Percentiles rank a stretch among this genome's conserved stretches.
These are phyloP conservation scores for Horisme vitalbata DNA, from an alignment of 2,888 invertebrate genomes.

Conservation along the genomic window DNA sequence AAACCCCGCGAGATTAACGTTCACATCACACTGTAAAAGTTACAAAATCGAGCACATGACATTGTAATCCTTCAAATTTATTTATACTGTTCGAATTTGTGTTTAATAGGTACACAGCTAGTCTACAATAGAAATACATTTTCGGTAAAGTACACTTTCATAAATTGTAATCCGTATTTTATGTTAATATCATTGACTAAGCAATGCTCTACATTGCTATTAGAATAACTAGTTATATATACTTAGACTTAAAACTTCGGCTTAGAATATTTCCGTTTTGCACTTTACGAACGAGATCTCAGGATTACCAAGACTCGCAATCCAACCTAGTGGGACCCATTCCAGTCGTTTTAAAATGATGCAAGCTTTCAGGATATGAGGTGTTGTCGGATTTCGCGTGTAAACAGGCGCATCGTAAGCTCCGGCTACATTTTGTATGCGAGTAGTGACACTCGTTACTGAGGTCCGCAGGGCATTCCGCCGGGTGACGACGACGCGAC, in stretches of 20 bases:
- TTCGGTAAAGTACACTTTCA: too few relatives aligned
- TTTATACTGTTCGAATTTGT: too few relatives aligned
- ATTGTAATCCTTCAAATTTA: too few relatives aligned
- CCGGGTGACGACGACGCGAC: slow-evolving; percentile 49
- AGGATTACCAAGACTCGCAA: not conserved
- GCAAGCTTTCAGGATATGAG: slow-evolving; percentile 17
- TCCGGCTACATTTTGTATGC: slow-evolving; percentile 55
- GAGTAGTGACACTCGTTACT: slow-evolving; percentile 64
- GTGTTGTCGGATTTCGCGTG: slow-evolving; percentile 36
- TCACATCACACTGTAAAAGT: too few relatives aligned
- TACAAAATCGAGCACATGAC: too few relatives aligned
- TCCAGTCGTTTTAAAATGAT: slow-evolving; percentile 12
- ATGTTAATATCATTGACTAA: too few relatives aligned
- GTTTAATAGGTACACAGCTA: too few relatives aligned
- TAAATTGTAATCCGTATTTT: too few relatives aligned
- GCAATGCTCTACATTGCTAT: too few relatives aligned
- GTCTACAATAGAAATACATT: too few relatives aligned
- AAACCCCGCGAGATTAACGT: too few relatives aligned
- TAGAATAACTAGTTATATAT: too few relatives aligned
- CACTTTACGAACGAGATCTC: not conserved
- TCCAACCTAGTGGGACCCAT: slow-evolving; percentile 2
- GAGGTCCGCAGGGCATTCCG: slow-evolving; percentile 59
- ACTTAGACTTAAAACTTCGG: not conserved
- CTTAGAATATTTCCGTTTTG: not conserved
- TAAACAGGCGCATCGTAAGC: slow-evolving; percentile 40